These are phyloP conservation scores for Halyomorpha halys DNA, from an alignment of 1,140 invertebrate species.

Conservation along the genomic window DNA sequence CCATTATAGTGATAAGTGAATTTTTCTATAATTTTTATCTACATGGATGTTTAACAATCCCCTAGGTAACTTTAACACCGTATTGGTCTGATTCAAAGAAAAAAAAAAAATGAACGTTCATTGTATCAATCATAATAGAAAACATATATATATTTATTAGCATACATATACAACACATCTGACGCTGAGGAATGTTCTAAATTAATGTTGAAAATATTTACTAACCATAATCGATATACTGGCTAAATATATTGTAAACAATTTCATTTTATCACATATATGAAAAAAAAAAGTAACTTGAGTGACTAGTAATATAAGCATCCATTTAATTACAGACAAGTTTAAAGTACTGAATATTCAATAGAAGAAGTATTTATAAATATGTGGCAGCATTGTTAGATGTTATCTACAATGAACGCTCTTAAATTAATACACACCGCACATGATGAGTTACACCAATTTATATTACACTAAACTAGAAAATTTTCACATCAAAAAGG, in stretches of 20 bases:
- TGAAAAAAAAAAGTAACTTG: not conserved
- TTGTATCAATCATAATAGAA: not conserved
- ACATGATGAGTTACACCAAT: conserved; percentile 16
- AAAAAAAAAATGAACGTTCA: conserved; percentile 24
- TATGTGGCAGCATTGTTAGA: too few species aligned
- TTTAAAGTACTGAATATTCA: too few species aligned
- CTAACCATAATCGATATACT: not conserved
- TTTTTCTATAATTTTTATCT: conserved; percentile 27
- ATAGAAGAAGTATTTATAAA: too few species aligned
- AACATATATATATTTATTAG: not conserved
- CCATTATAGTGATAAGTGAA: conserved; percentile 25
- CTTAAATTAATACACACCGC: conserved; percentile 21
- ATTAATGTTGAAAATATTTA: not conserved
- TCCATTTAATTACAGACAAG: too few species aligned
- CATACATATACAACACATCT: not conserved
- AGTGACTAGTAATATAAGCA: too few species aligned
- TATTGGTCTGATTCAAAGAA: conserved; percentile 27
- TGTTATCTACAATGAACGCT: conserved; percentile 20
- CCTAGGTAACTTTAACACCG: conserved; percentile 30
- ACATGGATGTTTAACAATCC: conserved; percentile 29
- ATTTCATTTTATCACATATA: not conserved
- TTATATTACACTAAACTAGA: conserved; percentile 26
- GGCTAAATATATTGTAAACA: too few species aligned
- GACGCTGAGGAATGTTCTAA: not conserved
- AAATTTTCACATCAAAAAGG: conserved; percentile 27